A percentile compares a stretch with the other conserved stretches of the same genome.
phyloP scores from a whole-genome alignment of 2,113 vertebrate genomes.

The Phainopepla nitens region DNA sequence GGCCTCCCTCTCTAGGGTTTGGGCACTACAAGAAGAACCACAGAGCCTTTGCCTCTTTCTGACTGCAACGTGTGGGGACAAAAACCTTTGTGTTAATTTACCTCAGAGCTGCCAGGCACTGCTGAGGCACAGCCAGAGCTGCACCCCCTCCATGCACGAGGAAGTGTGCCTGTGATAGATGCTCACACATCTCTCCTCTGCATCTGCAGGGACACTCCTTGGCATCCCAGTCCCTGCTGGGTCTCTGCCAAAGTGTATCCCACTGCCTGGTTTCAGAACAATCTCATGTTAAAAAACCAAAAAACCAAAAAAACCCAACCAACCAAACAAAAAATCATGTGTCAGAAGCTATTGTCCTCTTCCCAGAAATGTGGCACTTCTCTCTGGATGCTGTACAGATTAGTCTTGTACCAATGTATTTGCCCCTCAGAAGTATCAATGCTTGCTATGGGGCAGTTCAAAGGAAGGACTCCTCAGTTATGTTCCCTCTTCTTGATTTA shows the following conservation, averaged over 20 bases:
- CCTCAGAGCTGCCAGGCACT: background rate
- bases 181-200: background rate
- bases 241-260: background rate
- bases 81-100: background rate
- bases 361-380: background rate
- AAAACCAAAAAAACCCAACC: too few species aligned
- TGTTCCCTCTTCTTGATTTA: background rate
- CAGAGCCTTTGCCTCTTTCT: background rate
- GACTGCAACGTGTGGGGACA: background rate
- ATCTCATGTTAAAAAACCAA: background rate
- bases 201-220: background rate
- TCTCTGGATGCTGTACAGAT: background rate
- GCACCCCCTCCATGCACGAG: fast-evolving
- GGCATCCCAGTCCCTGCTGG: background rate
- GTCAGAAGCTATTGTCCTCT: background rate
- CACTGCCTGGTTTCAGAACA: background rate
- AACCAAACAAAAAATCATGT: too few species aligned
- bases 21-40: background rate
- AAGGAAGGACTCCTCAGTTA: background rate
- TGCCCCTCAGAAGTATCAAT: background rate
- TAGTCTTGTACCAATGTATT: background rate
- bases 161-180: background rate
- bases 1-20: background rate
- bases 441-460: background rate
- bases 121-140: background rate